phyloP scores from a whole-genome alignment of 2,797 vertebrate genomes.

The Ctenopoma multispine region DNA sequence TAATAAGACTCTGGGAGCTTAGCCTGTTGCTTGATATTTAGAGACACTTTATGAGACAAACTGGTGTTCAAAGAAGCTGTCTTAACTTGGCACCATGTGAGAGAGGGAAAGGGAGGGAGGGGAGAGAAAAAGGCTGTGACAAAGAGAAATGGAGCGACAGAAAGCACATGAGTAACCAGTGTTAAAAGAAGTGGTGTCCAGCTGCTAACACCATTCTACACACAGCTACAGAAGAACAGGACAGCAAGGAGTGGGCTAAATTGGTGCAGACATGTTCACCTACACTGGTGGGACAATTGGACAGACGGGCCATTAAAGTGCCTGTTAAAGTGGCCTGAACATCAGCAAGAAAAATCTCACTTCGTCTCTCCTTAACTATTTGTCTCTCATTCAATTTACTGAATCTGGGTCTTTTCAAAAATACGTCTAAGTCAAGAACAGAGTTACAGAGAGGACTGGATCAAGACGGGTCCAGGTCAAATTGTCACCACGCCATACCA shows the following conservation, averaged over 20 bases:
- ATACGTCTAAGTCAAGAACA: background rate
- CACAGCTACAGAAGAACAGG: constrained; percentile 78
- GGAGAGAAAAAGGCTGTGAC: constrained; percentile 18
- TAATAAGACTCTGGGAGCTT: constrained; percentile 22
- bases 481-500: background rate
- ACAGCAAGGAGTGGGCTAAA: constrained; percentile 66
- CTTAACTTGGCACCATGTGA: constrained; percentile 44
- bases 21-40: constrained; percentile 33
- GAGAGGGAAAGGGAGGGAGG: constrained; percentile 12
- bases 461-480: background rate
- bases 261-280: constrained; percentile 62
- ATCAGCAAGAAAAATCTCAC: constrained; percentile 44
- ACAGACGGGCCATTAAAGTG: constrained; percentile 66
- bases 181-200: constrained; percentile 78
- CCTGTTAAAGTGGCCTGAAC: constrained; percentile 63
- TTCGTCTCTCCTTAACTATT: constrained; percentile 27
- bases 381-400: constrained; percentile 14
- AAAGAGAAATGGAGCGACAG: constrained; percentile 35
- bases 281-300: constrained; percentile 67
- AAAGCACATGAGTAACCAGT: constrained; percentile 57
- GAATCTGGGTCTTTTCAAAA: constrained; percentile 21
- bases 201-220: constrained; percentile 81
- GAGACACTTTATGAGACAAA: constrained; percentile 33
- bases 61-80: constrained; percentile 41
- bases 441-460: background rate